Evolutionary conservation across 2,888 invertebrate species (phyloP), one percentile per base, ranked within the genome.

Genomic region (Sinopyrophorus schimmeli): DNA sequence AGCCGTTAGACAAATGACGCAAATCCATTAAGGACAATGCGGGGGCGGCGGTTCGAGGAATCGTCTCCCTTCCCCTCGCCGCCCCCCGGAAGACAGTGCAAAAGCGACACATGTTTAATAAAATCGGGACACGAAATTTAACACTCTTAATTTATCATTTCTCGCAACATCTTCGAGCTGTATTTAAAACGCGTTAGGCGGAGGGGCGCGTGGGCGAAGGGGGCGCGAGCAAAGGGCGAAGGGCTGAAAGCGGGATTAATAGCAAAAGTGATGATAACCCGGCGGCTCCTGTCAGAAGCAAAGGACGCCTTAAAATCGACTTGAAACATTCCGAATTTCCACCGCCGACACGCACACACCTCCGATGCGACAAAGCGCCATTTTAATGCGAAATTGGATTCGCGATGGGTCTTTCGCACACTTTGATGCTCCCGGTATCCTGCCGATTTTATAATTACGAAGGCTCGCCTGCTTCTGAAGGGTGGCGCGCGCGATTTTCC

Each of bases 311-410:
- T 48, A 48, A 47, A 53, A 49, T 42, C 31, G 53, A 38, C 44
- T 47, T 38, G 34, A 48, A 48, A 43, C 47, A 47, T 44, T 43
- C n/a, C 17, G 60, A 59, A 62, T 60, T 59, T 59, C 55, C 57
- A 60, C 49, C 60, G 58, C 60, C 63, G 57, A 58, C 62, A 52
- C 58, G 61, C 53, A 60, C 58, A 62, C 64, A 58, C 61, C 64
- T 59, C 58, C 60, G 52, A 47, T 62, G 63, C 59, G 56, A 64
- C 65, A 66, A 67, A 65, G 67, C 67, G 63, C 68, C 57, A 66
- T 66, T 68, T 68, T 68, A 69, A 68, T 66, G 56, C 62, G 63
- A 69, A 69, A 71, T 71, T 71, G 68, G 68, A 70, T 71, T 70
- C 68, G 59, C 59, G 64, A 64, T 63, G 68, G 63, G 66, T 66